Conservation (phyloP, 2,888 invertebrate genomes). For the Meteorus colon region DNA sequence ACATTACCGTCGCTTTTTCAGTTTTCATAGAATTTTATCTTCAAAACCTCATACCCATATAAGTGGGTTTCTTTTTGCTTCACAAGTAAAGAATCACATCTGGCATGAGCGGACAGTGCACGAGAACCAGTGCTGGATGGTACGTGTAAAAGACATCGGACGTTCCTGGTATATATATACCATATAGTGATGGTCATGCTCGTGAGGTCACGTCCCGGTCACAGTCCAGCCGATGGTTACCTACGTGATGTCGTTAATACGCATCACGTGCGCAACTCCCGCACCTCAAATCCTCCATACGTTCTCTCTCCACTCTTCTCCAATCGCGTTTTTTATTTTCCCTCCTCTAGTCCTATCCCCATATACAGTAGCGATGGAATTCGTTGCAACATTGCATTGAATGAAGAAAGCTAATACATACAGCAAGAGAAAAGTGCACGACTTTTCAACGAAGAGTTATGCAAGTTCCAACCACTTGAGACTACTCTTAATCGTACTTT, state of each 20-base stretch:
- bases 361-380: background rate
- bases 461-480: slow-evolving; percentile 60
- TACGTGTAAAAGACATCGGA: slow-evolving; percentile 27
- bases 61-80: slow-evolving; percentile 4
- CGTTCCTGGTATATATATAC: background rate
- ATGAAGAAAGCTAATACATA: background rate
- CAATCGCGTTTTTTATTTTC: slow-evolving; percentile 9
- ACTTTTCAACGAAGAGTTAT: slow-evolving; percentile 60
- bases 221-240: slow-evolving; percentile 47
- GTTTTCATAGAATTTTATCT: slow-evolving; percentile 36
- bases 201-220: slow-evolving; percentile 44
- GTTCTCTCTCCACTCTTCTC: background rate
- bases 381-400: background rate
- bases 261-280: slow-evolving; percentile 37
- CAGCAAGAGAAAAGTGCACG: background rate
- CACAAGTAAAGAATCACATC: slow-evolving; percentile 25
- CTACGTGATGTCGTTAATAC: slow-evolving; percentile 54
- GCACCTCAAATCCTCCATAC: slow-evolving; percentile 11
- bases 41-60: background rate
- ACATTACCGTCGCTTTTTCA: slow-evolving; percentile 33
- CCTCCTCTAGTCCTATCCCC: background rate
- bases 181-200: slow-evolving; percentile 38
- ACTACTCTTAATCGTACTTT: slow-evolving; percentile 62
- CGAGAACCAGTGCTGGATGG: background rate
- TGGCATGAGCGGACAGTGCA: background rate